Conservation (phyloP, 2,113 vertebrate species). For the Chlamydotis undulata region DNA sequence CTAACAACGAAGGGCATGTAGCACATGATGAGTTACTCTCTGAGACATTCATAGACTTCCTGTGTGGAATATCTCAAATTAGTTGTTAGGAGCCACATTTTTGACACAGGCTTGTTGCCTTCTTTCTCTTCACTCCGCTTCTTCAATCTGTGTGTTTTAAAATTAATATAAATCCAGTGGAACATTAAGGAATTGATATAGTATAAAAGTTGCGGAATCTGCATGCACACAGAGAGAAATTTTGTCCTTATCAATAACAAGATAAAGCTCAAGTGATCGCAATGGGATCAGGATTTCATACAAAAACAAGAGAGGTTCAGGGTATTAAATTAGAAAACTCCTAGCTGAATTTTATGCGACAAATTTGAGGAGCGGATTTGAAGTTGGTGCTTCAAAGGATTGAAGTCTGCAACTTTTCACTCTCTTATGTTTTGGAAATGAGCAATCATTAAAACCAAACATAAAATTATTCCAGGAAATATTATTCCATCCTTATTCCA, state of each 20-base stretch:
- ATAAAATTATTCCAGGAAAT: conserved; percentile 46
- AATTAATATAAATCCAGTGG: not conserved
- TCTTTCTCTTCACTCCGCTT: not conserved
- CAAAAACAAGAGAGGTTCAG: not conserved
- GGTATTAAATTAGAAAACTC: not conserved
- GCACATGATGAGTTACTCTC: not conserved
- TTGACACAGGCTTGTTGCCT: not conserved
- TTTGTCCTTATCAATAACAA: not conserved
- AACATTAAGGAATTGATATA: not conserved
- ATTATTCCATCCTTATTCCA: conserved; percentile 47
- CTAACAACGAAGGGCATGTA: not conserved
- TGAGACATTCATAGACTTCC: not conserved
- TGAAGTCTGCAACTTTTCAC: not conserved
- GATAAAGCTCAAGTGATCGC: not conserved
- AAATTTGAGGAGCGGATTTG: not conserved
- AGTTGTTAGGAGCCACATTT: not conserved
- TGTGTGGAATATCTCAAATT: not conserved
- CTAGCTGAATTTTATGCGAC: not conserved
- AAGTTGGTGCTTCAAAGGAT: not conserved
- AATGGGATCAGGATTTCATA: not conserved
- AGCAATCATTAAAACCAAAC: conserved; percentile 44
- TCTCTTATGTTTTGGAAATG: conserved; percentile 32
- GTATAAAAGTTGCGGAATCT: not conserved
- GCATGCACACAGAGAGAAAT: not conserved
- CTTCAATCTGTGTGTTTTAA: not conserved